phyloP scores from a whole-genome alignment of 2,888 invertebrate species.

The Acronicta alni region DNA sequence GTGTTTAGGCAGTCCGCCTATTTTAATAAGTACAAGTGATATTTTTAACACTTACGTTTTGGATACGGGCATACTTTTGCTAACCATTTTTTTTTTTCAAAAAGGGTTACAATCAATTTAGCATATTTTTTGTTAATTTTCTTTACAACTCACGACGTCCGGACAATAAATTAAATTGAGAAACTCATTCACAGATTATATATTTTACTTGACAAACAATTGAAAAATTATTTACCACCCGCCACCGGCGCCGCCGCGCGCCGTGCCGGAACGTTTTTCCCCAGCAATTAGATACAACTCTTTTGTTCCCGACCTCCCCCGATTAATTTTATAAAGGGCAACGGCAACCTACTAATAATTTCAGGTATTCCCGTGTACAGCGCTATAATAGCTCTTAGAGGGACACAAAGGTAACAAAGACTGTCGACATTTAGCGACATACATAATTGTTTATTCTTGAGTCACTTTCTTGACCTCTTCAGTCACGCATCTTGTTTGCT shows the following conservation, averaged over 20 bases:
- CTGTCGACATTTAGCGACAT: too few relatives aligned
- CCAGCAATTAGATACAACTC: neutral
- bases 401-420: too few relatives aligned
- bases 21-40: too few relatives aligned
- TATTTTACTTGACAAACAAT: constrained; percentile 22
- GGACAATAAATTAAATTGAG: constrained; percentile 38
- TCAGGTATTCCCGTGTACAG: too few relatives aligned
- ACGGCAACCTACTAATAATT: too few relatives aligned
- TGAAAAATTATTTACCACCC: constrained; percentile 5
- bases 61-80: constrained; percentile 45
- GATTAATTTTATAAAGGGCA: neutral
- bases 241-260: too few relatives aligned
- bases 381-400: too few relatives aligned
- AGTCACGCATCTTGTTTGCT: too few relatives aligned
- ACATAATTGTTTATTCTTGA: too few relatives aligned
- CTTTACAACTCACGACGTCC: constrained; percentile 15
- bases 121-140: constrained; percentile 47
- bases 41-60: constrained; percentile 54
- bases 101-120: constrained; percentile 48
- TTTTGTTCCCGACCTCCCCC: neutral
- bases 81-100: constrained; percentile 55
- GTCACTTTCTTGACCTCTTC: too few relatives aligned
- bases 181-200: constrained; percentile 18
- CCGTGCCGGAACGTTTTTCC: neutral
- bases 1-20: too few relatives aligned